phyloP scores from a whole-genome alignment of 2,797 vertebrate species.

The Clarias pachynema region DNA sequence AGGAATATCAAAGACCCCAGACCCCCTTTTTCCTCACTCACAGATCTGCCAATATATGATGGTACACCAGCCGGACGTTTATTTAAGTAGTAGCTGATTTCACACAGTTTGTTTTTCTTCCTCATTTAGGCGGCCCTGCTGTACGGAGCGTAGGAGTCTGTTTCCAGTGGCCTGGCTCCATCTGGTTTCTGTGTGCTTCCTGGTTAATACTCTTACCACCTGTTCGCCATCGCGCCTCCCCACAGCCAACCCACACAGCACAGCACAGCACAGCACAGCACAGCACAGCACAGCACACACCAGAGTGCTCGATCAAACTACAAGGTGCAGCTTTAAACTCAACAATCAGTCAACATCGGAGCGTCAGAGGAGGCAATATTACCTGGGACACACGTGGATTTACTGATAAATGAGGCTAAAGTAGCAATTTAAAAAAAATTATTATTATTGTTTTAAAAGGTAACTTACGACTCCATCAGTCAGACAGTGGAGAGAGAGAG shows the following conservation, averaged over 20 bases:
- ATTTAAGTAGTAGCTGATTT: constrained; percentile 54
- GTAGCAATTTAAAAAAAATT: neutral
- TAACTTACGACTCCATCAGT: neutral
- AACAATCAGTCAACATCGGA: constrained; percentile 36
- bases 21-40: neutral
- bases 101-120: constrained; percentile 59
- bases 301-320: constrained; percentile 45
- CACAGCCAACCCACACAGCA: constrained; percentile 27
- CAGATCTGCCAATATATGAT: constrained; percentile 22
- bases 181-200: constrained; percentile 61
- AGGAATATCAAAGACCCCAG: constrained; percentile 22
- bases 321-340: constrained; percentile 47
- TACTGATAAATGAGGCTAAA: constrained; percentile 42
- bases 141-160: constrained; percentile 54
- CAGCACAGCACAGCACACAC: constrained; percentile 35
- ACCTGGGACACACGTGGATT: constrained; percentile 29
- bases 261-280: constrained; percentile 16
- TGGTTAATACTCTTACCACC: constrained; percentile 66
- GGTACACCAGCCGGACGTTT: constrained; percentile 46
- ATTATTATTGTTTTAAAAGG: neutral
- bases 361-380: constrained; percentile 41
- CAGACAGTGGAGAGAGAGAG: no score
- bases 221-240: constrained; percentile 47
- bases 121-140: constrained; percentile 55
- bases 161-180: constrained; percentile 62